Conservation (phyloP, 1,140 invertebrate genomes). For the Zaprionus davidi region DNA sequence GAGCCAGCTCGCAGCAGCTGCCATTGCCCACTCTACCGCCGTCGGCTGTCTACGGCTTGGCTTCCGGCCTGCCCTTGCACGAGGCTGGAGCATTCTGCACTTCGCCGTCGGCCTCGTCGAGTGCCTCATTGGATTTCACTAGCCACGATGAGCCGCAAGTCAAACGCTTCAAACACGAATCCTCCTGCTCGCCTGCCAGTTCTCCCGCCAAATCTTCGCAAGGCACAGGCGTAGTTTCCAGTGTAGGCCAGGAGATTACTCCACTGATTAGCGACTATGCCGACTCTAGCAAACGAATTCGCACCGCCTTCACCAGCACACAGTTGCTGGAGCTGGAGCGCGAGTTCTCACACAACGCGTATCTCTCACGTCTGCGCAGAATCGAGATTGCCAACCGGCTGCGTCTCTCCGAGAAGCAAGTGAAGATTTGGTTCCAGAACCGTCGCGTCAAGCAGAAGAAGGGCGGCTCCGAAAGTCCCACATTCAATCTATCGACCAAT, state of each 20-base stretch:
- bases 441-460: slow-evolving; percentile 96
- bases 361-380: slow-evolving; percentile 93
- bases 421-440: slow-evolving; percentile 98
- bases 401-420: slow-evolving; percentile 95
- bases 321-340: slow-evolving; percentile 96
- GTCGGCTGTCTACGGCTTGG: slow-evolving; percentile 41
- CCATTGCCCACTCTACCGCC: slow-evolving; percentile 37
- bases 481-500: slow-evolving; percentile 71
- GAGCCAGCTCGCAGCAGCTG: slow-evolving; percentile 48
- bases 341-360: slow-evolving; percentile 96
- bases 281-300: slow-evolving; percentile 90
- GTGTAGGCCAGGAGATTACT: slow-evolving; percentile 86
- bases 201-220: slow-evolving; percentile 59
- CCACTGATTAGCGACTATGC: slow-evolving; percentile 85
- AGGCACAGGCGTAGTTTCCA: slow-evolving; percentile 85
- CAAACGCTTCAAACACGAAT: slow-evolving; percentile 73
- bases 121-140: slow-evolving; percentile 63
- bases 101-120: slow-evolving; percentile 75
- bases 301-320: slow-evolving; percentile 96
- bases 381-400: slow-evolving; percentile 96
- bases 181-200: slow-evolving; percentile 76
- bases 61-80: slow-evolving; percentile 42
- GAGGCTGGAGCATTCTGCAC: slow-evolving; percentile 73
- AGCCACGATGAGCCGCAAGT: slow-evolving; percentile 59
- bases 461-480: slow-evolving; percentile 86